Evolutionary conservation across 2,797 vertebrate genomes (phyloP).

Genomic region (Eulemur mongoz): DNA sequence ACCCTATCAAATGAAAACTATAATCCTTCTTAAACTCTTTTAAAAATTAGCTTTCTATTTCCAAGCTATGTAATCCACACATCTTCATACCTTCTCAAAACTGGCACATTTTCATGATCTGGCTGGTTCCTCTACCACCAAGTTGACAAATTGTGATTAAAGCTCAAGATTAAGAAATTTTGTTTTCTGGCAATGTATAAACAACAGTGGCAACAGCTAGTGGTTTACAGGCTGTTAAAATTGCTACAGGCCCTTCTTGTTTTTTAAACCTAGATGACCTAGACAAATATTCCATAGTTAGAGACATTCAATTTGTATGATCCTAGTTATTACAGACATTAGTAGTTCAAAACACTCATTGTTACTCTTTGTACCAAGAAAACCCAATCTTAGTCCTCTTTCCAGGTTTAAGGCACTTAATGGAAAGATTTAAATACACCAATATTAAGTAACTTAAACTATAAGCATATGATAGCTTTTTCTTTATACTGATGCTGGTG

Average conservation of each 20-base stretch:
- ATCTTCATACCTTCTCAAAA: neutral
- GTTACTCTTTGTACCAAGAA: neutral
- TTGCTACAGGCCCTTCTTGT: neutral
- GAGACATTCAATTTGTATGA: neutral
- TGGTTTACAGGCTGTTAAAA: neutral
- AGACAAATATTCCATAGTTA: neutral
- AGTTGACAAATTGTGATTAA: neutral
- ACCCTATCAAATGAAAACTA: neutral
- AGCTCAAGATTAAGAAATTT: neutral
- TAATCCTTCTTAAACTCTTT: neutral
- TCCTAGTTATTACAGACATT: neutral
- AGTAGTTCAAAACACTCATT: neutral
- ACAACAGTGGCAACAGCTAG: neutral
- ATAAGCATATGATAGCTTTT: neutral
- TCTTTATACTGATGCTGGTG: neutral
- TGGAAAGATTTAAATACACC: neutral
- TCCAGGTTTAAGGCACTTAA: neutral
- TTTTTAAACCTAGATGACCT: neutral
- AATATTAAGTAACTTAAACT: neutral
- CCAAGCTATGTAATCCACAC: neutral
- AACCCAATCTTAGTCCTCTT: neutral
- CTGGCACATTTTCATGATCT: neutral
- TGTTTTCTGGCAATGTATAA: neutral
- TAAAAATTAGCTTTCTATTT: slow-evolving; percentile 1
- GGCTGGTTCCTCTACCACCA: neutral